Percentiles rank a stretch among this genome's conserved stretches.
These are phyloP conservation scores for Hypolimnas misippus DNA, from an alignment of 2,888 invertebrate species.

Conservation along the genomic window DNA sequence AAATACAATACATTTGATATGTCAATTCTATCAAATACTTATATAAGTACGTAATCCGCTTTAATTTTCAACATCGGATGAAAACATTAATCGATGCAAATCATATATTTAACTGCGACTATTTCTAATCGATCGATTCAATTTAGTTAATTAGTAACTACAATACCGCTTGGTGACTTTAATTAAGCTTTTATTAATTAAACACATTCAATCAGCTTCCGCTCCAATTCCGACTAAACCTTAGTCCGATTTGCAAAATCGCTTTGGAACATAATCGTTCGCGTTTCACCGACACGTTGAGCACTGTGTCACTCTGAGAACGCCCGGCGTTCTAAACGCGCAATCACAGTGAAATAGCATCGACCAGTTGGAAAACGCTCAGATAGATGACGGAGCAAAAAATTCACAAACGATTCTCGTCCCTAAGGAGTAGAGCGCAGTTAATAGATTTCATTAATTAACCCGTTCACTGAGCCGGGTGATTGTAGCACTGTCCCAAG, in stretches of 20 bases:
- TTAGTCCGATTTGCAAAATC: constrained; percentile 39
- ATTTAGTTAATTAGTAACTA: neutral
- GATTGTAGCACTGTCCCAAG: constrained; percentile 76
- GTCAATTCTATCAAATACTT: too few relatives aligned
- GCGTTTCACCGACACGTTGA: constrained; percentile 39
- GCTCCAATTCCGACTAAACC: constrained; percentile 26
- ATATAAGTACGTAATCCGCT: too few relatives aligned
- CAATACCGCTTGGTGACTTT: constrained; percentile 18
- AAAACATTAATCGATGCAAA: too few relatives aligned
- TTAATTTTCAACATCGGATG: too few relatives aligned
- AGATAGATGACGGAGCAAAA: constrained; percentile 70
- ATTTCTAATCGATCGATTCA: neutral
- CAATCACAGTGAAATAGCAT: constrained; percentile 49
- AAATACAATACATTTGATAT: too few relatives aligned
- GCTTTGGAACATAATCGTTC: constrained; percentile 48
- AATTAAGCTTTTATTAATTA: constrained; percentile 21
- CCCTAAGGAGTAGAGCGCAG: constrained; percentile 73
- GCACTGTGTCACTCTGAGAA: constrained; percentile 43
- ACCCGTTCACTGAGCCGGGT: constrained; percentile 81
- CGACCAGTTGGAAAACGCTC: constrained; percentile 59
- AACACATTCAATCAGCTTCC: constrained; percentile 35
- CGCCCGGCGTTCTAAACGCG: constrained; percentile 37
- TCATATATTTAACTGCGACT: neutral
- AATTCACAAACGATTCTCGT: constrained; percentile 61
- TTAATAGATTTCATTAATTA: constrained; percentile 84